These are phyloP conservation scores for Amblyornis subalaris DNA, from an alignment of 2,113 vertebrate genomes.

Conservation along the genomic window DNA sequence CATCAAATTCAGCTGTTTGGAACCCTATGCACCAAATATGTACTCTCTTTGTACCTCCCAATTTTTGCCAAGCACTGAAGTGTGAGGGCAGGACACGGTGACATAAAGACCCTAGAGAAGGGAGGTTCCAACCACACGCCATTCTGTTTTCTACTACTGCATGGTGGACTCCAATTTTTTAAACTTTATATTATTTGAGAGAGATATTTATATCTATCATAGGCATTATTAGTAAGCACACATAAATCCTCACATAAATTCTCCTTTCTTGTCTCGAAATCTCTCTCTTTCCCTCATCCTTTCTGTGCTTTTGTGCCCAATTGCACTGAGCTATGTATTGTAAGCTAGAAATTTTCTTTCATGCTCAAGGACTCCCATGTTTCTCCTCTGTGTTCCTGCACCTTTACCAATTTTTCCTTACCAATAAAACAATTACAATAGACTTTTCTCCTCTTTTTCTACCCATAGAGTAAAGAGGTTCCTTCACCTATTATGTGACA, in stretches of 20 bases:
- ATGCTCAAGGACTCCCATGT: background rate
- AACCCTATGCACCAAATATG: background rate
- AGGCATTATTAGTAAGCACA: background rate
- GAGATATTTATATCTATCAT: too few species aligned
- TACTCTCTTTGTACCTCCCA: background rate
- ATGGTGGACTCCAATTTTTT: rapidly evolving
- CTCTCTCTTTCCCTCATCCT: rapidly evolving
- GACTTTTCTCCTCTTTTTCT: background rate
- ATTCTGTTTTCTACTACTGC: background rate
- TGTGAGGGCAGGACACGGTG: background rate
- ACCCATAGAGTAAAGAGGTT: background rate
- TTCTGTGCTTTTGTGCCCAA: background rate
- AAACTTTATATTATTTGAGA: background rate
- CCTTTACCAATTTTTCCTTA: background rate
- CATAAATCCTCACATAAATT: background rate
- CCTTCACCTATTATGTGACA: background rate
- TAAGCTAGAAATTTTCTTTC: background rate
- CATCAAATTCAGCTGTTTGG: background rate
- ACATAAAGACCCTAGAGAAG: background rate
- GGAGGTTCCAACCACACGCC: rapidly evolving
- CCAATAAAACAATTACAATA: background rate
- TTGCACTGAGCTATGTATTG: background rate
- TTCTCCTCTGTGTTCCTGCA: background rate
- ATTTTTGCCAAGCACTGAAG: background rate
- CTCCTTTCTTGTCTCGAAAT: background rate